These are phyloP conservation scores for Eclectus roratus DNA, from an alignment of 2,113 vertebrate genomes.

Conservation along the genomic window DNA sequence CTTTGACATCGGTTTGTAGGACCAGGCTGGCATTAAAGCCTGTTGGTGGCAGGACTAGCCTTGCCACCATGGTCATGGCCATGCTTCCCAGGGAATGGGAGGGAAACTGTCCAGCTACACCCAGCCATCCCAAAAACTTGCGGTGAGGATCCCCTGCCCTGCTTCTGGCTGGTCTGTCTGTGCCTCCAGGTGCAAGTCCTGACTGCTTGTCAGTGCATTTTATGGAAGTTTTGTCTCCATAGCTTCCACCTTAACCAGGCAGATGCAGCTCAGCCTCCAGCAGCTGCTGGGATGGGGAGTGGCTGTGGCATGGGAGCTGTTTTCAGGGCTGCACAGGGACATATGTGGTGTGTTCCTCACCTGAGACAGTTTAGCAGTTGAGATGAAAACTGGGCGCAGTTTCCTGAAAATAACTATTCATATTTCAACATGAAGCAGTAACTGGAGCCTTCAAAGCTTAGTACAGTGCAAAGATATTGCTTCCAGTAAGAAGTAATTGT, in stretches of 20 bases:
- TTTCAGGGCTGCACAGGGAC: background rate
- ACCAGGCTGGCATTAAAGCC: background rate
- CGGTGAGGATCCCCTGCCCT: background rate
- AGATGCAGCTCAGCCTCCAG: background rate
- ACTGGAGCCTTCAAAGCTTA: background rate
- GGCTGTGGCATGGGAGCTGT: background rate
- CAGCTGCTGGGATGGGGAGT: background rate
- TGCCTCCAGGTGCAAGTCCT: fast-evolving
- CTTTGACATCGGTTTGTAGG: background rate
- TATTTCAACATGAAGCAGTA: constrained; percentile 27
- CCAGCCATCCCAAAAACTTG: background rate
- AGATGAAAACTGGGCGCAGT: constrained; percentile 42
- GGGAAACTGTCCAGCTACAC: background rate
- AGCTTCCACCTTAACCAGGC: background rate
- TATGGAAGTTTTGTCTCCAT: background rate
- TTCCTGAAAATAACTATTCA: constrained; percentile 15
- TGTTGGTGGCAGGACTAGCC: background rate
- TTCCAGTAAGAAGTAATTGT: constrained; percentile 42
- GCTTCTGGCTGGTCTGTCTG: background rate
- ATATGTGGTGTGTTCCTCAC: fast-evolving
- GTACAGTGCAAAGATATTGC: background rate
- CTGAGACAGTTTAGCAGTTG: background rate
- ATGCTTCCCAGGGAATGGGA: background rate
- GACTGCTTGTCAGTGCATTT: fast-evolving
- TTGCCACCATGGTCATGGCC: background rate